Evolutionary conservation across 1,140 invertebrate species (phyloP), one percentile per base, ranked within the genome.

Genomic region (Harlomillsia oculata): DNA sequence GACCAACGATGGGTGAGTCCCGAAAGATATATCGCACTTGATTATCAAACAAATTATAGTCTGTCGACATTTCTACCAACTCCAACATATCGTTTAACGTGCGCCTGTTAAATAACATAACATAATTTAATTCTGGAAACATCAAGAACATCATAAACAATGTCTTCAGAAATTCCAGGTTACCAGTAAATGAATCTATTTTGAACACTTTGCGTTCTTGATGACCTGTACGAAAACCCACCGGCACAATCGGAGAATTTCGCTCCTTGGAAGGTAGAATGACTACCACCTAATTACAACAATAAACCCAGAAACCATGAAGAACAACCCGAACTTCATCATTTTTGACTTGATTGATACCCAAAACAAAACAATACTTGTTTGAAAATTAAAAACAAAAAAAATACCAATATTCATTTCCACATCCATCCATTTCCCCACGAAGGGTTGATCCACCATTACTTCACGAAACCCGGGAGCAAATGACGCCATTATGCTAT

Each of bases 181-280:
- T 54, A 59, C 56, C 61, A 62, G 34, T 60, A 62, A 40, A 65
- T 65, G 36, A 60, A 53, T 13, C 56, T 41, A 46, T 65, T 59
- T 37, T 5, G 40, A 52, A 21, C 16, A 32, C 28, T 53, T 20
- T n/a, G n/a, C n/a, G n/a, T 48, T 32, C 44, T 46, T 21, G 60
- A 46, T n/a, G 55, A 48, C 25, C 51, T 57, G 55, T 65, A 65
- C 11, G 63, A 59, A 53, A 57, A 65, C 26, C 63, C 63, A 13
- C 63, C 60, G 20, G 59, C 63, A 34, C 34, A 59, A 50, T 65
- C 63, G 1, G 56, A 65, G 39, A 62, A 65, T 40, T 65, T 65
- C 14, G 57, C 58, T 53, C 63, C 63, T 57, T 65, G 63, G 34
- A 65, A 65, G 13, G 63, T 65, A 14, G 48, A 55, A 32, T 65